phyloP scores from a whole-genome alignment of 2,797 vertebrate species.

The Acanthurus tractus region DNA sequence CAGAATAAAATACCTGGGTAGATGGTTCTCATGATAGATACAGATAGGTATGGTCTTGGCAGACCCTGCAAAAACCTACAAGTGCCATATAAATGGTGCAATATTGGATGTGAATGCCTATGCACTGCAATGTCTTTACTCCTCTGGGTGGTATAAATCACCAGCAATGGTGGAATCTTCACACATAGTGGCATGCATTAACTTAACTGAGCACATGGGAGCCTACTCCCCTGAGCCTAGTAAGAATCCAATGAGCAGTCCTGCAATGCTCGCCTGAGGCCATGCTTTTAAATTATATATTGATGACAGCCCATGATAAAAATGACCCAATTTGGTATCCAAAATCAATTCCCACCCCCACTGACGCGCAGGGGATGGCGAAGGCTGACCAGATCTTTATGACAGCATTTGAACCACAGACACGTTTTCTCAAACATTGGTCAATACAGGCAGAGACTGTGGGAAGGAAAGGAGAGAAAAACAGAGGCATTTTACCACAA shows the following conservation, averaged over 20 bases:
- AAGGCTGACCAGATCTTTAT: conserved; percentile 70
- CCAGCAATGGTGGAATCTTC: conserved; percentile 61
- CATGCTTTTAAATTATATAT: conserved; percentile 78
- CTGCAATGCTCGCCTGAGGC: conserved; percentile 56
- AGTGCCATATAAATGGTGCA: conserved; percentile 49
- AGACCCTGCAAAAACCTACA: conserved; percentile 33
- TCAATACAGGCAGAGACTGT: conserved; percentile 68
- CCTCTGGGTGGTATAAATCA: conserved; percentile 70
- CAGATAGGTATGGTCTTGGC: conserved; percentile 39
- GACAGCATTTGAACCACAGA: conserved; percentile 71
- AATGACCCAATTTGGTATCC: conserved; percentile 78
- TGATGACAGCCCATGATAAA: conserved; percentile 79
- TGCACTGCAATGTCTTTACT: conserved; percentile 50
- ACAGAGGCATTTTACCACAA: conserved; percentile 56
- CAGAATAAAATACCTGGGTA: conserved; percentile 27
- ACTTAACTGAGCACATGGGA: conserved; percentile 60
- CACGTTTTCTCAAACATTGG: conserved; percentile 65
- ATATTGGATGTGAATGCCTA: conserved; percentile 41
- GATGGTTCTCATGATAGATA: conserved; percentile 40
- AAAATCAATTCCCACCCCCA: conserved; percentile 78
- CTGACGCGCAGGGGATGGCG: conserved; percentile 42
- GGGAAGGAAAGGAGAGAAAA: conserved; percentile 59
- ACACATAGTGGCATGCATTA: conserved; percentile 69
- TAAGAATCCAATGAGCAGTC: conserved; percentile 66
- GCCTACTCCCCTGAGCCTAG: conserved; percentile 54